Base-by-base conservation (phyloP, 1,140 invertebrate genomes). In the Pogonomyrmex barbatus region DNA sequence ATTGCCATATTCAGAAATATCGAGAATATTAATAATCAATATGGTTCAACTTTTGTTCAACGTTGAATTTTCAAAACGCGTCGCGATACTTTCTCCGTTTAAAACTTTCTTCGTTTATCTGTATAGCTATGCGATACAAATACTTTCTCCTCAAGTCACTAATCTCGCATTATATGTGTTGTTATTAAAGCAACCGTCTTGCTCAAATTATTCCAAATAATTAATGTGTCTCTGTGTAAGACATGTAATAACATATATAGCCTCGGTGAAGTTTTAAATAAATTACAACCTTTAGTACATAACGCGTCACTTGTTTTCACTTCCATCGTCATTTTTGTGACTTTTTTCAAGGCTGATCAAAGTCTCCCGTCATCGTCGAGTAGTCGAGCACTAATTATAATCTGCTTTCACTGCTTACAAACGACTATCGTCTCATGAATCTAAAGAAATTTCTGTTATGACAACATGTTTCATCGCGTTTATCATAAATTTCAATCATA, bases 91-190 rank as follows among this genome's bases (percentile, higher is more conserved):
- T 89, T 89, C 88, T 88, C 88, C 83, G 24, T 68, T 86, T 63
- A 86, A 86, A 89, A 89, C 88, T 89, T 89, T 89, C 88, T 75
- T 88, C 62, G 47, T 42, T 42, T 56, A 39, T 71, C 42, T 24
- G 2, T 65, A 65, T 17, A 81, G 36, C 50, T 67, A 50, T 62
- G 42, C 47, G 47, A 62, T 81, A 77, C 71, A 30, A 39, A 52
- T 71, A 54, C 88, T 89, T 89, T 89, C 88, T 81, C 88, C 17
- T 47, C 4, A 63, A 47, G 45, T 70, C 54, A 75, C n/a, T 60
- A 82, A n/a, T 60, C 14, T 24, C 9, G 30, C 5, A 71, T 73
- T 73, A 75, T 24, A 17, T 5, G n/a, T 17, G 17, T 39, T 54
- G 8, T 82, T 42, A 50, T 75, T 60, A 75, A 75, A 73, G 6